Evolutionary conservation across 30 jellyfish, hydroid and myxozoan species (phyloP).

Genomic region (Aurelia aurita complex sp. Pacific): DNA sequence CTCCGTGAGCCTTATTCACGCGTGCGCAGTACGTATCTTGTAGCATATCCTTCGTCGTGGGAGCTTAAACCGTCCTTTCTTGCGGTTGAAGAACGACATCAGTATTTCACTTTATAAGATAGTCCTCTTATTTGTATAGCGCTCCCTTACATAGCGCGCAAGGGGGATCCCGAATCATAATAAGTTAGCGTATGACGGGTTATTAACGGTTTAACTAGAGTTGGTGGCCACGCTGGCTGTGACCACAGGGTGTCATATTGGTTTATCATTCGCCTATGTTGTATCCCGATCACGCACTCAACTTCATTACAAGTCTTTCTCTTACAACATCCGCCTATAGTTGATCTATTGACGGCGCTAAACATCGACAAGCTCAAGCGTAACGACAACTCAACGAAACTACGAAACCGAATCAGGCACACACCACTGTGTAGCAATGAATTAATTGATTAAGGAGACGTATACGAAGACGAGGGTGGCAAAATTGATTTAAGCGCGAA

Average conservation of each 20-base stretch:
- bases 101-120: constrained; percentile 11
- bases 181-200: constrained; percentile 11
- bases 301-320: too few species aligned
- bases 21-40: constrained; percentile 74
- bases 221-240: constrained; percentile 50
- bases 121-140: constrained; percentile 6
- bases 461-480: too few species aligned
- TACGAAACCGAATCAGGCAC: background rate
- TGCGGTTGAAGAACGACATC: constrained; percentile 65
- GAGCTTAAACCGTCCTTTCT: constrained; percentile 72
- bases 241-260: constrained; percentile 61
- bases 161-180: constrained; percentile 26
- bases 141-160: constrained; percentile 9
- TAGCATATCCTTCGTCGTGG: constrained; percentile 56
- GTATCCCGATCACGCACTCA: too few species aligned
- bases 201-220: constrained; percentile 37
- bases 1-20: constrained; percentile 66
- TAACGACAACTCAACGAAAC: background rate
- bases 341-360: too few species aligned
- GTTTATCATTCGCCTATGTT: constrained; percentile 15
- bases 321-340: too few species aligned
- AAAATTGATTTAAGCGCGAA: too few species aligned
- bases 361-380: background rate
- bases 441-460: too few species aligned
- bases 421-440: too few species aligned